Evolutionary conservation across 2,797 vertebrate species (phyloP).

Genomic region (Acanthopagrus latus): DNA sequence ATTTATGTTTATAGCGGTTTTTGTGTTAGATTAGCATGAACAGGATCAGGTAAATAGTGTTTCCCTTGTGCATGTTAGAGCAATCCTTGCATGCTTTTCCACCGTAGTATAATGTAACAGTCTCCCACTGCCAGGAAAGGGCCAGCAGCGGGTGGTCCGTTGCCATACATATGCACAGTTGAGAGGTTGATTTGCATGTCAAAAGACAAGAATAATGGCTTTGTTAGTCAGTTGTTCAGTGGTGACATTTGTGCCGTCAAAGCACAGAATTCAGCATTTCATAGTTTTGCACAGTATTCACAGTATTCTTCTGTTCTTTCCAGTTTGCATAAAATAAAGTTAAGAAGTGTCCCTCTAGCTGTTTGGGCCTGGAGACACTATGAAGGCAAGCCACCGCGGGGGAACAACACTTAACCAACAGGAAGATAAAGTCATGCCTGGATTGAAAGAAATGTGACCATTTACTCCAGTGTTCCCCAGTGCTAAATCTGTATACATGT

Average conservation of each 20-base stretch:
- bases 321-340: constrained; percentile 36
- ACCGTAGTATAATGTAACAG: no score
- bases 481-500: constrained; percentile 66
- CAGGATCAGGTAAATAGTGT: no score
- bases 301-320: constrained; percentile 7
- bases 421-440: constrained; percentile 57
- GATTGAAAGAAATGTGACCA: constrained; percentile 52
- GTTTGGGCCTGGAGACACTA: constrained; percentile 34
- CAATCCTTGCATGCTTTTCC: no score
- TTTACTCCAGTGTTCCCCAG: constrained; percentile 44
- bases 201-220: neutral
- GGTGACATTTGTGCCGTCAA: neutral
- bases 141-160: no score
- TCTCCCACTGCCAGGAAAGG: no score
- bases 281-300: neutral
- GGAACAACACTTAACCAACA: constrained; percentile 54
- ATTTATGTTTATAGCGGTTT: no score
- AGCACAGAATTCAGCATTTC: neutral
- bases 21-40: no score
- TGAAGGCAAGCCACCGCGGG: constrained; percentile 47
- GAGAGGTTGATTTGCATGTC: neutral
- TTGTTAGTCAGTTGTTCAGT: neutral
- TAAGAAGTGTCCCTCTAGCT: constrained; percentile 21
- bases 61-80: no score
- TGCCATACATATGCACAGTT: neutral